Base-by-base conservation (phyloP, 2,888 invertebrate species). In the Amblyjoppa fuscipennis region DNA sequence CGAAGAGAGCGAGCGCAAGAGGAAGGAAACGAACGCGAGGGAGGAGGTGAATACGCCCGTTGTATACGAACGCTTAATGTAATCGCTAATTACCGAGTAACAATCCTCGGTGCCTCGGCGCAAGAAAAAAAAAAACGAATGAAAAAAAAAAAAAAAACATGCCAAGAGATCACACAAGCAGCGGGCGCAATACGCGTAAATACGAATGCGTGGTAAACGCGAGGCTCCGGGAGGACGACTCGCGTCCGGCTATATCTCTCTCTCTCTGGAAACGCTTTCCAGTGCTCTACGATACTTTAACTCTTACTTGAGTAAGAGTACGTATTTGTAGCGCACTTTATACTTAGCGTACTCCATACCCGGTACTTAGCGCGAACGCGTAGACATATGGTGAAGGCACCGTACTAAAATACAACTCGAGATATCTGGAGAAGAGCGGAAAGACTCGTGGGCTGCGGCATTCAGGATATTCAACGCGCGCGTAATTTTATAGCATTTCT, bases 41-140 rank as follows among this genome's bases (percentile, higher is more conserved):
- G 76, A 69, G 49, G 28, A 41, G 41, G 59, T 68, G 59, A 56
- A 31, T 74, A 73, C 69, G 76, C 75, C 75, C 38, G 79, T 79
- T 71, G 80, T 74, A 77, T 77, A 71, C 81, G 68, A 66, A 41
- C 75, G 79, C 70, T 86, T 88, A 87, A 87, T 86, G 86, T 84
- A 87, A 89, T 86, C 87, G 87, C 82, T 89, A 91, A 90, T 90
- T 90, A 90, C 88, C 87, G 85, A 80, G 80, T 86, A 86, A 87
- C 87, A 81, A 91, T 91, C 81, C 81, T 87, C 64, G 70, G 53
- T 70, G 68, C 85, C 76, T 70, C 70, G 41, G 66, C 64, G 74
- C 81, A 75, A 56, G 49, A 79, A 74, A 74, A 59, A 76, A 71
- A 76, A 11, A n/a, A 20, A 20, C 20, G 28, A 70, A 6, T 25